Percentiles rank a stretch among this genome's conserved stretches.
Evolutionary conservation across 2,888 invertebrate genomes (phyloP).

Genomic region (Leucoma salicis): DNA sequence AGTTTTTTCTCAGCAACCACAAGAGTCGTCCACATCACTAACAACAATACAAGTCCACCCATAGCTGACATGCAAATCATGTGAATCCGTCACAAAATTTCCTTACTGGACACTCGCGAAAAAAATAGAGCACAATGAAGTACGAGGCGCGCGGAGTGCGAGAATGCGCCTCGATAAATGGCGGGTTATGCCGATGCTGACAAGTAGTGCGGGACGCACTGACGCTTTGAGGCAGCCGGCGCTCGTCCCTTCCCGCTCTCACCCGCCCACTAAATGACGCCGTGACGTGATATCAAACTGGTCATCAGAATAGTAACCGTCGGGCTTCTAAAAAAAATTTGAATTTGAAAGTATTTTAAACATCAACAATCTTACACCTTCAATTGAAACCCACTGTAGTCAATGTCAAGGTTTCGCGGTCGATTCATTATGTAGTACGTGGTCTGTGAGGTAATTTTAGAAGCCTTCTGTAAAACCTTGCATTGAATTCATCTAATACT

Average conservation of each 20-base stretch:
- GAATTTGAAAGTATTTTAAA: constrained; percentile 20
- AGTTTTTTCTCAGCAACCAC: constrained; percentile 63
- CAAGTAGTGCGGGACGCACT: constrained; percentile 49
- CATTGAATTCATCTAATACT: no score
- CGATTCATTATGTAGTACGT: no score
- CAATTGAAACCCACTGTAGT: no score
- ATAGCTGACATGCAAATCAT: constrained; percentile 53
- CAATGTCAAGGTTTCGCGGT: constrained; percentile 22
- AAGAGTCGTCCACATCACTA: constrained; percentile 61
- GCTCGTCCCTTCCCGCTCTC: constrained; percentile 54
- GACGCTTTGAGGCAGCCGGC: constrained; percentile 51
- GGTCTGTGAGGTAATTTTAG: no score
- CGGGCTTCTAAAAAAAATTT: constrained; percentile 52
- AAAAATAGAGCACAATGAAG: constrained; percentile 43
- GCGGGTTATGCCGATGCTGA: constrained; percentile 40
- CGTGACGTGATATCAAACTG: constrained; percentile 45
- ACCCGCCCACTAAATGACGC: constrained; percentile 47
- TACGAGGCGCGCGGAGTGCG: constrained; percentile 45
- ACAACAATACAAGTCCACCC: constrained; percentile 66
- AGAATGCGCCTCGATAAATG: constrained; percentile 64
- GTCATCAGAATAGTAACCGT: constrained; percentile 59
- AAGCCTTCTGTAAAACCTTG: no score
- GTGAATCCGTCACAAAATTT: constrained; percentile 48
- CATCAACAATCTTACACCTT: no score
- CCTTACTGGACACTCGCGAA: constrained; percentile 65